Evolutionary conservation across 2,888 invertebrate species (phyloP), one percentile per base, ranked within the genome.

Genomic region (Tortricodes alternella): DNA sequence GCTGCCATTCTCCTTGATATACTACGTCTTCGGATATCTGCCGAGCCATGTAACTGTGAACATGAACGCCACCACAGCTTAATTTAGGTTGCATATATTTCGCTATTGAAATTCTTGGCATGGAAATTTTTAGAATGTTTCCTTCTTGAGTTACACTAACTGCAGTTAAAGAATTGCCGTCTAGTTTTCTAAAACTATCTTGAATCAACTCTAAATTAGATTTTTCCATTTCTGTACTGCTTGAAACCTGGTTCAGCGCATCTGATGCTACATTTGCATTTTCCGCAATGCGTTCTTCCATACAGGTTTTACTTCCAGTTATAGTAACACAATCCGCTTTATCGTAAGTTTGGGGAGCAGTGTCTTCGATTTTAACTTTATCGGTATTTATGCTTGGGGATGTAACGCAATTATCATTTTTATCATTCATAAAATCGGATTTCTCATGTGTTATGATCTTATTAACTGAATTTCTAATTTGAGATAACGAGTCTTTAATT

Each of bases 1-100:
- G 69, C 62, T 86, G 82, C 89, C 89, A 89, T 52, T 83, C 73
- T 41, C 89, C 89, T 72, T 86, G 88, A 62, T 74, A 90, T n/a
- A 89, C 66, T 18, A 89, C 73, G 64, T 90, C 89, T 66, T 88
- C 83, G 19, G 76, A 83, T 8, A 68, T 59, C 61, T 76, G 67
- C 64, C 71, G 81, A 35, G 85, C 77, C 66, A 69, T 85, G 53
- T 79, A 89, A 64, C 88, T 88, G 56, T 89, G 83, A n/a, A 89
- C 72, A 62, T 85, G 77, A 15, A 87, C 73, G 18, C 82, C 85
- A 32, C 87, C 87, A 63, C 73, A 78, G 49, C 76, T 72, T 34
- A 90, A 63, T 59, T 68, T 81, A 2, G 73, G 69, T 3, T 64
- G 67, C 35, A 65, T 43, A 43, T 63, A 66, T 59, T 69, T 76